phyloP scores from a whole-genome alignment of 2,888 invertebrate genomes.

The Pollenia amentaria region DNA sequence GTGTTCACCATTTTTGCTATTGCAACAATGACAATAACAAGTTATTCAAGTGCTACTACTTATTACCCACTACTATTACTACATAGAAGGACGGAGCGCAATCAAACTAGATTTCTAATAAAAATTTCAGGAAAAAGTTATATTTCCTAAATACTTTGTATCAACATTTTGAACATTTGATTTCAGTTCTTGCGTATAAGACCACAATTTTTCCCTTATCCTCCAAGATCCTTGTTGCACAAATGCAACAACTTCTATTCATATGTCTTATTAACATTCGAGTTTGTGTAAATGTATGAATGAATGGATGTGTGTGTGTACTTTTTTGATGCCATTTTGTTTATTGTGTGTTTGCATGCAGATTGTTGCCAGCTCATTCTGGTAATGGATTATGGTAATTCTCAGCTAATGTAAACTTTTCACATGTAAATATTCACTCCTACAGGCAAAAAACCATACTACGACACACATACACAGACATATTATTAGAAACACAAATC shows the following conservation, averaged over 20 bases:
- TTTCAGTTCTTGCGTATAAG: constrained; percentile 1
- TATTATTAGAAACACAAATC: not conserved
- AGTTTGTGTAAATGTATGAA: not conserved
- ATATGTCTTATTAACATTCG: constrained; percentile 37
- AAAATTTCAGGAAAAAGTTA: not conserved
- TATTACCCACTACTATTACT: constrained; percentile 1
- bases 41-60: constrained; percentile 42
- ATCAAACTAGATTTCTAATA: not conserved
- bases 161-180: not conserved
- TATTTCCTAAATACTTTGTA: not conserved
- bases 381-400: constrained; percentile 76
- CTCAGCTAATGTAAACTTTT: constrained; percentile 73
- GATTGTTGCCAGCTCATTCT: constrained; percentile 72
- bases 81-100: not conserved
- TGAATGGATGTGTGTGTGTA: not conserved
- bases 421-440: constrained; percentile 41
- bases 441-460: not conserved
- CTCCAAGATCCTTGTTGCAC: constrained; percentile 4
- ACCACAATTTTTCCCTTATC: constrained; percentile 22
- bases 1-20: constrained; percentile 22
- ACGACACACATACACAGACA: constrained; percentile 1
- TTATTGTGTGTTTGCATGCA: constrained; percentile 40
- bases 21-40: constrained; percentile 49
- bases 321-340: constrained; percentile 50
- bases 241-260: not conserved